Conservation (phyloP, 1,140 invertebrate genomes). For the Temnothorax longispinosus region DNA sequence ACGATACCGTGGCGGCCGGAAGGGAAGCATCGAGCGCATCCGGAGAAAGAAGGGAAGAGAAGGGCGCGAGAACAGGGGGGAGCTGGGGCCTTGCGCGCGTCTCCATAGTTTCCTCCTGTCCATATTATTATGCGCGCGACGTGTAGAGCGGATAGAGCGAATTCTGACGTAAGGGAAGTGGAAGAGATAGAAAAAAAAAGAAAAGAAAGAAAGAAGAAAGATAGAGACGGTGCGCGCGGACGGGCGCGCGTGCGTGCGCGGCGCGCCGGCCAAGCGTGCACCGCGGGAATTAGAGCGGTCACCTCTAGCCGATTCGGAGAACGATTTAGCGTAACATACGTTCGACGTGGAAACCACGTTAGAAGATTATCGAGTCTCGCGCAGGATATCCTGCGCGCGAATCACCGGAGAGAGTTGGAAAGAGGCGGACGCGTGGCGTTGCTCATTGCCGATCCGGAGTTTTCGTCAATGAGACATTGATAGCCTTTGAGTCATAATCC, state of each 20-base stretch:
- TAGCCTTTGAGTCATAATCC: neutral
- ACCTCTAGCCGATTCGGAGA: constrained; percentile 13
- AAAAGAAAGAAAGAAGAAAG: neutral
- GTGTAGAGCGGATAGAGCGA: constrained; percentile 68
- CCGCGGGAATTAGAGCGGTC: constrained; percentile 39
- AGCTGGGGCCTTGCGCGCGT: constrained; percentile 29
- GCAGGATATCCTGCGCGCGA: neutral
- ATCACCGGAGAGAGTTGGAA: neutral
- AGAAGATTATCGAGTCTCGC: neutral
- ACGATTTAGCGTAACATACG: constrained; percentile 27
- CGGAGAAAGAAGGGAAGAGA: constrained; percentile 51
- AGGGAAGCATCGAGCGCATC: constrained; percentile 74
- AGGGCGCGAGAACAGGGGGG: no score
- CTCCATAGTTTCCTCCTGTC: constrained; percentile 74
- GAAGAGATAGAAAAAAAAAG: neutral
- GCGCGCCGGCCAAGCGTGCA: constrained; percentile 42
- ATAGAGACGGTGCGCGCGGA: neutral
- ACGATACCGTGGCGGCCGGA: constrained; percentile 32
- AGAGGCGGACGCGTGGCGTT: neutral
- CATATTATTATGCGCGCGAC: constrained; percentile 50
- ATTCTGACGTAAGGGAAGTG: constrained; percentile 6
- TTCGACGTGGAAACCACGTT: neutral
- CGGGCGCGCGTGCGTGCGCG: neutral
- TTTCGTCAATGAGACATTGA: neutral
- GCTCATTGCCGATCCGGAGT: neutral